A percentile compares a stretch with the other conserved stretches of the same genome.
Evolutionary conservation across 2,888 invertebrate genomes (phyloP).

Genomic region (Andrena trimmerana): DNA sequence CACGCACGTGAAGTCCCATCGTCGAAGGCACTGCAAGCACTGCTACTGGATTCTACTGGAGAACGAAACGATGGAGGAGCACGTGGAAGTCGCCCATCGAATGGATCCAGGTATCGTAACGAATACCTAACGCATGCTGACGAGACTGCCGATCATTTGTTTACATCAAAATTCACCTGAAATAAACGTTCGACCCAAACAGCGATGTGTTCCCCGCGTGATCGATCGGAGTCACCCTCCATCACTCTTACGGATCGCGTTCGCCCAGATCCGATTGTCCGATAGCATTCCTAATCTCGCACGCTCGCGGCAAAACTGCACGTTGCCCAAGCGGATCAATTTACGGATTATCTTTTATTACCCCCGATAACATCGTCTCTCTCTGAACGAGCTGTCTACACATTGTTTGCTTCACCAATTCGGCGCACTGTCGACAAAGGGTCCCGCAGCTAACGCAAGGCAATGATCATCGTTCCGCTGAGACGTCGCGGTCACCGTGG

Average conservation of each 20-base stretch:
- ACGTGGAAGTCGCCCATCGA: slow-evolving; percentile 63
- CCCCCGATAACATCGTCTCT: no score
- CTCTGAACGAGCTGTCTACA: not conserved
- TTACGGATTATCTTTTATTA: no score
- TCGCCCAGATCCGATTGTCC: no score
- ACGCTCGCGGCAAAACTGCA: no score
- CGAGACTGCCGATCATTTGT: not conserved
- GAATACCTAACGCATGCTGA: not conserved
- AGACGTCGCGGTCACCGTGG: not conserved
- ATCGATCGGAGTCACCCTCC: not conserved
- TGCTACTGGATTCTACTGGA: slow-evolving; percentile 77
- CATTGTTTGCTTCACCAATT: not conserved
- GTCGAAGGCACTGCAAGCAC: slow-evolving; percentile 72
- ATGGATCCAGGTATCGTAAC: not conserved
- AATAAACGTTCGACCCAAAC: not conserved
- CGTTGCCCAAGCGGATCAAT: no score
- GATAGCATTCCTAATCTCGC: no score
- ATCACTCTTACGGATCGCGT: no score
- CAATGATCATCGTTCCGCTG: not conserved
- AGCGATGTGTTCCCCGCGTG: not conserved
- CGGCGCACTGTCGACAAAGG: not conserved
- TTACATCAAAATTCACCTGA: not conserved
- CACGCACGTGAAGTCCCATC: slow-evolving; percentile 79
- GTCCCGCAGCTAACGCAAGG: no score
- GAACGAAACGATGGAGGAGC: slow-evolving; percentile 75